phyloP scores from a whole-genome alignment of 1,140 invertebrate genomes.

The Bombus sibiricus region DNA sequence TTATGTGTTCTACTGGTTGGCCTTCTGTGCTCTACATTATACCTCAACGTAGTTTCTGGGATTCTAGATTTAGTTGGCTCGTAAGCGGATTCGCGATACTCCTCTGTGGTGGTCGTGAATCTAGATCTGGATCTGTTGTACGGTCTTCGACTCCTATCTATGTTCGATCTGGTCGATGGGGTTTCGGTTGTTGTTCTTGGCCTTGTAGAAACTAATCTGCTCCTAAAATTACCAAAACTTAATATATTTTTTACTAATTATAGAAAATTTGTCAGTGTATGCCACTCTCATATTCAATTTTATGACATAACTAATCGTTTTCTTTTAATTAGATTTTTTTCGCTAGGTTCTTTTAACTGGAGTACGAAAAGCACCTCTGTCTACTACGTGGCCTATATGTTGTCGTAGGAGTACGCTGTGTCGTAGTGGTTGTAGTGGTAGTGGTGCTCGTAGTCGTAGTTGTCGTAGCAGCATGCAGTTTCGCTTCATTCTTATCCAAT shows the following conservation, averaged over 20 bases:
- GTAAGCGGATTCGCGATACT: constrained; percentile 75
- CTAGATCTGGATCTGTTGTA: constrained; percentile 76
- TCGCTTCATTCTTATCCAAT: constrained; percentile 79
- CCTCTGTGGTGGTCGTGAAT: constrained; percentile 74
- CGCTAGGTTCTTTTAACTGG: no score
- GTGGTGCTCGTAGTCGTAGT: constrained; percentile 66
- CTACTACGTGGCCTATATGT: constrained; percentile 71
- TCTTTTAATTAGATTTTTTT: not conserved
- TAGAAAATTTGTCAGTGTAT: not conserved
- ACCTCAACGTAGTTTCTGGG: constrained; percentile 71
- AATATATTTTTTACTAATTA: not conserved
- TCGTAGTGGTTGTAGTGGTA: constrained; percentile 61
- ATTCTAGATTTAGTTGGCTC: constrained; percentile 74
- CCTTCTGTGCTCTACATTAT: constrained; percentile 68
- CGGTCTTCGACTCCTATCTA: constrained; percentile 75
- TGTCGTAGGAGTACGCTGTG: constrained; percentile 71
- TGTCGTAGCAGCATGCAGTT: constrained; percentile 35
- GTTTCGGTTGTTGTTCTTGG: constrained; percentile 66
- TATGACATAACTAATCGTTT: no score
- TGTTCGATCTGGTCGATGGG: constrained; percentile 53
- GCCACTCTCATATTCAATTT: no score
- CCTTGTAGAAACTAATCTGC: constrained; percentile 50
- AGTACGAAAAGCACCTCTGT: constrained; percentile 66
- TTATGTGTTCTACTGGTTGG: constrained; percentile 68
- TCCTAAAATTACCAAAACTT: constrained; percentile 22